Evolutionary conservation across 1,140 invertebrate genomes (phyloP).

Genomic region (Brachionus asplanchnoidis): DNA sequence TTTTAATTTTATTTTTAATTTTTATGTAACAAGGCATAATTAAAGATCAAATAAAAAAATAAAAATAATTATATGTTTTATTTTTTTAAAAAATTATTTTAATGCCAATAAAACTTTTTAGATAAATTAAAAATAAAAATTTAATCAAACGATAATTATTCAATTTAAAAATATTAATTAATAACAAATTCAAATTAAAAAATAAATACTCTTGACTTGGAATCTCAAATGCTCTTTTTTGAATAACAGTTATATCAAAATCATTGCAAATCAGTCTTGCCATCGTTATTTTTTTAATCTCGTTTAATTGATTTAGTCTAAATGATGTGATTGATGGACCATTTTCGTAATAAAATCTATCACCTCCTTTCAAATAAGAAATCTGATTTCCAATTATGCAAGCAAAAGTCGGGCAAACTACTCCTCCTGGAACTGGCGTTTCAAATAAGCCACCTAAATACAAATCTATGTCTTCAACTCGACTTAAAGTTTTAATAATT

Average conservation of each 20-base stretch:
- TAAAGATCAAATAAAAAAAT: too few species aligned
- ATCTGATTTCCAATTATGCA: constrained; percentile 93
- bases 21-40: too few species aligned
- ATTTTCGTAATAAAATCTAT: constrained; percentile 88
- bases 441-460: constrained; percentile 70
- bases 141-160: background rate
- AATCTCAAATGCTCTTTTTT: background rate
- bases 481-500: constrained; percentile 43
- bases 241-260: background rate
- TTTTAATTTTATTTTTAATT: too few species aligned
- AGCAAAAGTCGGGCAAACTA: constrained; percentile 91
- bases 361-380: constrained; percentile 76
- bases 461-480: constrained; percentile 45
- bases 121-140: background rate
- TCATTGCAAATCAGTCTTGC: constrained; percentile 13
- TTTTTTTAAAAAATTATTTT: too few species aligned
- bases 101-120: too few species aligned
- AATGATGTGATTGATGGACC: background rate
- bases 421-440: constrained; percentile 72
- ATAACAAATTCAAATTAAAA: too few species aligned
- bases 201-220: background rate
- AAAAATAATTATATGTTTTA: too few species aligned
- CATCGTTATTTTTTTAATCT: background rate
- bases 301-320: background rate
- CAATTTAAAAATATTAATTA: too few species aligned